phyloP scores from a whole-genome alignment of 2,888 invertebrate genomes.

The Poecilobothrus nobilitatus region DNA sequence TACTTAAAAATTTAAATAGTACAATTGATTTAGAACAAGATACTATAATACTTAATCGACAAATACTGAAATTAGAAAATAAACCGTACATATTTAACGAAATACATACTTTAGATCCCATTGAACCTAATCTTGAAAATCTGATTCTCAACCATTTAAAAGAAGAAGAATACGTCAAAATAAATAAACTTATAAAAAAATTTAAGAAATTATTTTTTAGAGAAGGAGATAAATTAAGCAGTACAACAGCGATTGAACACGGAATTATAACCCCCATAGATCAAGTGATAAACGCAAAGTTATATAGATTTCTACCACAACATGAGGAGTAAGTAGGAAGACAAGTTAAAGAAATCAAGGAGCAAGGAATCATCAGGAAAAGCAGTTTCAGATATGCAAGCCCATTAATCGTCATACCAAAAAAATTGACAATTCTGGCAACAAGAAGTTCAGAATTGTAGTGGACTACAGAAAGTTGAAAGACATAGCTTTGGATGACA shows the following conservation, averaged over 20 bases:
- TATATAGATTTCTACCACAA: conserved; percentile 18
- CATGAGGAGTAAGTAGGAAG: conserved; percentile 17
- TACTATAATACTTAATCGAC: too few species aligned
- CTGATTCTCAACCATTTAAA: conserved; percentile 15
- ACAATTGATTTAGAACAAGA: too few species aligned
- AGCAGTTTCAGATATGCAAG: conserved; percentile 18
- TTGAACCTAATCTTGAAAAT: conserved; percentile 8
- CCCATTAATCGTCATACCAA: conserved; percentile 17
- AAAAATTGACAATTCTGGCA: conserved; percentile 18
- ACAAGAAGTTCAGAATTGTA: conserved; percentile 16
- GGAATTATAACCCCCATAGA: conserved; percentile 17
- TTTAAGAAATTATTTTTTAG: conserved; percentile 15
- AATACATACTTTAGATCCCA: conserved; percentile 16
- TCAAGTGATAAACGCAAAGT: conserved; percentile 17
- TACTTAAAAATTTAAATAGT: too few species aligned
- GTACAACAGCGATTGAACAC: conserved; percentile 14
- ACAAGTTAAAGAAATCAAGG: conserved; percentile 18
- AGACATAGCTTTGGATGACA: conserved; percentile 17
- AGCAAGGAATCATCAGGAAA: conserved; percentile 18
- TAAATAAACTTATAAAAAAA: too few species aligned
- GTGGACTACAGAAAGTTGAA: conserved; percentile 18
- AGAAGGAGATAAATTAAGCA: conserved; percentile 17
- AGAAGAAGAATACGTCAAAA: conserved; percentile 13
- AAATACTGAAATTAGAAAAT: too few species aligned
- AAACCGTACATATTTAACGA: conserved; percentile 12